phyloP scores from a whole-genome alignment of 2,888 invertebrate genomes.

The Ochropleura leucogaster region DNA sequence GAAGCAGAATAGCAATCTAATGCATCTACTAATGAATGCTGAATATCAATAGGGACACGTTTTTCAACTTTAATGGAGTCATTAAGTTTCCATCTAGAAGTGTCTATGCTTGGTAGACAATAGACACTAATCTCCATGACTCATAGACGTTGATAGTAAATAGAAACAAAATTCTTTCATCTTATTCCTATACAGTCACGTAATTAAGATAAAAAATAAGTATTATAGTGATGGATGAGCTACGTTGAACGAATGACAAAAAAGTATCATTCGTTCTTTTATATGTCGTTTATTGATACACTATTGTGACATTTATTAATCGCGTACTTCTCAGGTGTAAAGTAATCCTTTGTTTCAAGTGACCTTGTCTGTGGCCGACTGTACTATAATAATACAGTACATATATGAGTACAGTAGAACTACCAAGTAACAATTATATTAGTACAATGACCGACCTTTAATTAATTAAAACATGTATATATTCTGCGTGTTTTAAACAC shows the following conservation, averaged over 20 bases:
- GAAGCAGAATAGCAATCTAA: not conserved
- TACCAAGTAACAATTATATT: constrained; percentile 49
- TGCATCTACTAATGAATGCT: constrained; percentile 5
- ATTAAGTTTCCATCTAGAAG: constrained; percentile 40
- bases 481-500: constrained; percentile 39
- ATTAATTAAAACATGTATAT: constrained; percentile 47
- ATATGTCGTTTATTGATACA: constrained; percentile 5
- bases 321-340: constrained; percentile 61
- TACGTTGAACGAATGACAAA: constrained; percentile 33
- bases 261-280: constrained; percentile 42
- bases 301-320: constrained; percentile 24
- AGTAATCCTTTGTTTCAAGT: constrained; percentile 63
- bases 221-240: constrained; percentile 22
- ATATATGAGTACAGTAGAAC: constrained; percentile 14
- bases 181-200: constrained; percentile 19
- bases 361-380: constrained; percentile 64
- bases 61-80: constrained; percentile 40
- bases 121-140: constrained; percentile 28
- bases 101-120: constrained; percentile 43
- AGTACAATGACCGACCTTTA: constrained; percentile 44
- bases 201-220: not conserved
- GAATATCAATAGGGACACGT: constrained; percentile 18
- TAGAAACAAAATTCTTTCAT: constrained; percentile 10
- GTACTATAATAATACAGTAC: constrained; percentile 7
- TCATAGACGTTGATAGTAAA: constrained; percentile 21